These are phyloP conservation scores for Trichopoda pennipes DNA, from an alignment of 2,888 invertebrate genomes.

Conservation along the genomic window DNA sequence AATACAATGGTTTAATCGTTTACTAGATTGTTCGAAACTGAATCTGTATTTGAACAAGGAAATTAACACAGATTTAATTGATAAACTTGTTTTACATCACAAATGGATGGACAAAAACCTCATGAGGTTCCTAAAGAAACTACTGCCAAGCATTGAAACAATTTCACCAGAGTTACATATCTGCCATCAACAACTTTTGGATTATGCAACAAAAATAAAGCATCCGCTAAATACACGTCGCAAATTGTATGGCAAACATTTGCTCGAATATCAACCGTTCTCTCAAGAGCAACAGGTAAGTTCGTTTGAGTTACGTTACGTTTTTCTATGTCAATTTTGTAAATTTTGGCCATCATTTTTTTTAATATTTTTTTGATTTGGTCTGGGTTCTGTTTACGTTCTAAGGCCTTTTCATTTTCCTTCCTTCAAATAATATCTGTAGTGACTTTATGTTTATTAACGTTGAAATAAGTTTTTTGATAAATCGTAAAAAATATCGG, in stretches of 20 bases:
- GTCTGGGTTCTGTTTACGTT: too few relatives aligned
- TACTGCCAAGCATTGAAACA: conserved; percentile 67
- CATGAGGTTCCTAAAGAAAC: conserved; percentile 74
- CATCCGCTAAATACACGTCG: conserved; percentile 75
- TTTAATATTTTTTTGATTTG: too few relatives aligned
- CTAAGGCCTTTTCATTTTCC: too few relatives aligned
- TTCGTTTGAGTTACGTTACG: background rate
- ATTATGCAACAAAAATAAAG: conserved; percentile 73
- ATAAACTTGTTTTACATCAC: conserved; percentile 86
- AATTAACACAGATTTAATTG: conserved; percentile 82
- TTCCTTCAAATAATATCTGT: too few relatives aligned
- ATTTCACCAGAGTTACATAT: conserved; percentile 68
- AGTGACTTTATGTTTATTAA: too few relatives aligned
- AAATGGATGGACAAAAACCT: conserved; percentile 88
- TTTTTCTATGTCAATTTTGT: background rate
- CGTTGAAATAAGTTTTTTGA: too few relatives aligned
- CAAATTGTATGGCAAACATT: conserved; percentile 76
- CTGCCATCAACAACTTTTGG: conserved; percentile 70
- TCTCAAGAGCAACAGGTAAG: conserved; percentile 74
- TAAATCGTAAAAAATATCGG: too few relatives aligned
- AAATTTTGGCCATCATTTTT: background rate
- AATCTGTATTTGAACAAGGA: conserved; percentile 76
- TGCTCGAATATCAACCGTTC: conserved; percentile 77
- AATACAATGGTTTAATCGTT: conserved; percentile 78
- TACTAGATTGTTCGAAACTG: conserved; percentile 73